Conservation (phyloP, 2,113 vertebrate genomes). For the Camelus dromedarius region DNA sequence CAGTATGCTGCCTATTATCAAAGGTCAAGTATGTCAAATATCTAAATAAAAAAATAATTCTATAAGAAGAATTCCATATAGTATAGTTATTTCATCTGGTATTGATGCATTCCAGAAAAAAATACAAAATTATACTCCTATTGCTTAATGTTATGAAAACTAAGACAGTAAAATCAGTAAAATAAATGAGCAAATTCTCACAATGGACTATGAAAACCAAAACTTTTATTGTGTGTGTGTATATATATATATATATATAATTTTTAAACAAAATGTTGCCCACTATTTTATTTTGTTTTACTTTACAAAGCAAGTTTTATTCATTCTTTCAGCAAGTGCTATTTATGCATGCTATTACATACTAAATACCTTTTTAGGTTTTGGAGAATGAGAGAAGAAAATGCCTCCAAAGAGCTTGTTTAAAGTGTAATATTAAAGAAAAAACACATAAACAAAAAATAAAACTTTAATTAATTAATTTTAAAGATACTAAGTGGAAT, state of each 20-base stretch:
- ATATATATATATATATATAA: too few relatives aligned
- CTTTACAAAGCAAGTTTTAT: not conserved
- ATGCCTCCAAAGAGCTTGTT: not conserved
- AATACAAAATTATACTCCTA: not conserved
- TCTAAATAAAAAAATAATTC: conserved; percentile 35
- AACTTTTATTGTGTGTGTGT: not conserved
- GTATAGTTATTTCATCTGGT: not conserved
- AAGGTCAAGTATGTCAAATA: conserved; percentile 60
- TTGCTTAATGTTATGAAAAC: not conserved
- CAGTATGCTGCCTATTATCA: not conserved
- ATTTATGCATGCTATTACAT: not conserved
- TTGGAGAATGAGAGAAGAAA: not conserved
- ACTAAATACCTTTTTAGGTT: not conserved
- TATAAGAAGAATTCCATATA: not conserved
- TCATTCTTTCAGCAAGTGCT: not conserved
- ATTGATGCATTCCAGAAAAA: not conserved
- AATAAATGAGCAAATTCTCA: not conserved
- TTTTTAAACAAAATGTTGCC: not conserved
- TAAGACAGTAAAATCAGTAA: not conserved
- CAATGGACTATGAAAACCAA: not conserved
- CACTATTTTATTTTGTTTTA: not conserved
- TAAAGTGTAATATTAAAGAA: not conserved
- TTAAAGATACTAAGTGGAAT: not conserved
- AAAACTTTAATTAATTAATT: not conserved
- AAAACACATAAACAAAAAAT: not conserved